Base-by-base conservation (phyloP, 1,140 invertebrate genomes). In the Diorhabda elongata region DNA sequence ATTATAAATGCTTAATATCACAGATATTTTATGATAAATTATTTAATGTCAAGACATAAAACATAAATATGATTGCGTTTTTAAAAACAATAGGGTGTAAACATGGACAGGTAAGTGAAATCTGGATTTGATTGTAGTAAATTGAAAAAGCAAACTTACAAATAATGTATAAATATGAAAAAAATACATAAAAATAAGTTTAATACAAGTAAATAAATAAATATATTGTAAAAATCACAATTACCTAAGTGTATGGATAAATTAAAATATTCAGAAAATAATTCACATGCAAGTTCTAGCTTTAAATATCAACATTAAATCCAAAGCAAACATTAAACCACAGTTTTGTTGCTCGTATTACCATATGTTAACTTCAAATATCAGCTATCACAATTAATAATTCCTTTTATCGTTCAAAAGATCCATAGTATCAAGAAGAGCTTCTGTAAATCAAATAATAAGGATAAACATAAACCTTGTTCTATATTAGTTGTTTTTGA, bases 371-470 rank as follows among this genome's bases (percentile, higher is more conserved):
- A 67, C 58, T 56, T 43, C 52, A 66, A 66, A 65, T 65, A 65
- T 41, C 47, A 44, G 62, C 42, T 45, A 57, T 52, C 6, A 57
- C 7, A 57, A 65, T 42, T 26, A 44, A 42, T 66, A 66, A 42
- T 43, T 59, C 58, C 57, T 42, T 66, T 66, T 44, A 66, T 59
- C 42, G 58, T 60, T 66, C 65, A 66, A 66, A 66, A 58, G 43
- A 60, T 66, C 65, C 57, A 60, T 60, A 58, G 65, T 66, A 56
- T 60, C 44, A 66, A 66, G 65, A 66, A 58, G 65, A 43, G 65
- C 45, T 66, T 66, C 65, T 66, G 65, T 44, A 66, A 64, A 66
- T 66, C n/a, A 66, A 66, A 66, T 44, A 66, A 66, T 11, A 60
- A n/a, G n/a, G 7, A 11, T 26, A 60, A 6, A 60, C 5, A 60